Evolutionary conservation across 2,888 invertebrate genomes (phyloP), one percentile per base, ranked within the genome.

Genomic region (Automeris io): DNA sequence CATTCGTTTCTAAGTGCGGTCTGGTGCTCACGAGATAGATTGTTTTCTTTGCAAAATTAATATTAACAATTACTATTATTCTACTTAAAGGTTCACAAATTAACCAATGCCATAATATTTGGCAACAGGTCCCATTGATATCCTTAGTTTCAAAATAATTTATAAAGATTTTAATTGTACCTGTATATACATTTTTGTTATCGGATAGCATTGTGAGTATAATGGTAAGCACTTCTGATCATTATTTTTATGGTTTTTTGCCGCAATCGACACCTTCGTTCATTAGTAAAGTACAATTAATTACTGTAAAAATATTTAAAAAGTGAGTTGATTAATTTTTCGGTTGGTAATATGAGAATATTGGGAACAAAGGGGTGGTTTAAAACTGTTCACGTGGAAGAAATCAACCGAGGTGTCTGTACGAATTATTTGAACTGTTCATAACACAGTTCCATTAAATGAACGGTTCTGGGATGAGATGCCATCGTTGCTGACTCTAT

Each of bases 231-330:
- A 48, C 51, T 49, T 55, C 57, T 57, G 48, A 65, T 75, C 73
- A 71, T 74, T 74, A 72, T 70, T 78, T 75, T 72, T 70, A 61
- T 67, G 57, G 57, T 61, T 67, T 70, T 70, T 63, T 57, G 51
- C 59, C 62, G 80, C 72, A 71, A 81, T 77, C 77, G 73, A 81
- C 76, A 81, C 80, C 81, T 74, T 54, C 39, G 47, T 56, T 60
- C 63, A 72, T 46, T 69, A 72, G 71, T 73, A 72, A 67, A 65
- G 61, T 60, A 54, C 70, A 71, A 78, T 77, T 83, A 83, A 83
- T 85, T 81, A 77, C 70, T 67, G 59, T 47, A 55, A 67, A 57
- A 70, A 72, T 71, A 39, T 22, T 21, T 61, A 69, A 76, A 74
- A 75, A 69, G 57, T 53, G 54, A 52, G 70, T 66, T 70, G 64